These are phyloP conservation scores for Aporophyla nigra DNA, from an alignment of 2,888 invertebrate species.

Conservation along the genomic window DNA sequence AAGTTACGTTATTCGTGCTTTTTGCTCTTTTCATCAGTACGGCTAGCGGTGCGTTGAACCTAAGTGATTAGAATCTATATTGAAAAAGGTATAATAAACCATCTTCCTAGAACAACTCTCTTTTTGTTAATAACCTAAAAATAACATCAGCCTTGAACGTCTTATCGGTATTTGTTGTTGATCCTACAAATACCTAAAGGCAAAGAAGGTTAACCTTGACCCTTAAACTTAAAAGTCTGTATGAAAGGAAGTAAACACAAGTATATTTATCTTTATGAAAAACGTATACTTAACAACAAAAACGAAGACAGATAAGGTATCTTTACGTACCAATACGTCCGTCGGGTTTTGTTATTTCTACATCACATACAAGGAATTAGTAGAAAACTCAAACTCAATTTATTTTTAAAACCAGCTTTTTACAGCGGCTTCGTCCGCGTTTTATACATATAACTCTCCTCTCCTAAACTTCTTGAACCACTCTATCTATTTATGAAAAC, in stretches of 20 bases:
- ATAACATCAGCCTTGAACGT: not conserved
- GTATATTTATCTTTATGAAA: not conserved
- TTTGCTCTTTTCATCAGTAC: no score
- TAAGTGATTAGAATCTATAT: no score
- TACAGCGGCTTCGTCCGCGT: no score
- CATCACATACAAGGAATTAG: no score
- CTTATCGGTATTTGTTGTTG: constrained; percentile 9
- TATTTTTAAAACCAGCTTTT: no score
- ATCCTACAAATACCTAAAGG: constrained; percentile 2
- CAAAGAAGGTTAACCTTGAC: not conserved
- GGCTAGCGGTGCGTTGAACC: no score
- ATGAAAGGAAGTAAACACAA: constrained; percentile 1
- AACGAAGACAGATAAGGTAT: not conserved
- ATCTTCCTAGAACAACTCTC: not conserved
- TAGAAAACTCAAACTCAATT: no score
- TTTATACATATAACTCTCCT: no score
- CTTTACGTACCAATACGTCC: not conserved
- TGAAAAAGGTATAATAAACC: not conserved
- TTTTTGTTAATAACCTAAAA: not conserved
- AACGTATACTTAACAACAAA: not conserved
- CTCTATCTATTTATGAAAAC: no score
- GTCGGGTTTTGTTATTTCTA: no score
- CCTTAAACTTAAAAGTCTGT: not conserved
- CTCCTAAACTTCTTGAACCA: no score
- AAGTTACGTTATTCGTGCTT: no score